phyloP scores from a whole-genome alignment of 2,888 invertebrate genomes.

The Rhamphomyia laevipes region DNA sequence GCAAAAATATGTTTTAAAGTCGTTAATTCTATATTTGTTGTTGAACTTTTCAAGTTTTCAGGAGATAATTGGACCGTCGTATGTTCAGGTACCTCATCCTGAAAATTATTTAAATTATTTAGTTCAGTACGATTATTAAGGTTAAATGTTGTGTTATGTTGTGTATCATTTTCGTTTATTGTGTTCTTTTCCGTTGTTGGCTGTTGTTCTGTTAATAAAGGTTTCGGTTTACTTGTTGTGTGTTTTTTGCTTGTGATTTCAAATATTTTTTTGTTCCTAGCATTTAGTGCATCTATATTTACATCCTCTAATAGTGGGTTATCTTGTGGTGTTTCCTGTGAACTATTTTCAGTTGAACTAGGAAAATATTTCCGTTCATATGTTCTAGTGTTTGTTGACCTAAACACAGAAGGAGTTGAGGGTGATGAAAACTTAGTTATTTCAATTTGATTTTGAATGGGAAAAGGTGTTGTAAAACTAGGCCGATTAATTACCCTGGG shows the following conservation, averaged over 20 bases:
- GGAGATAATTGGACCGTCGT: not conserved
- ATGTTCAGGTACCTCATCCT: slow-evolving; percentile 27
- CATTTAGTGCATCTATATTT: slow-evolving; percentile 41
- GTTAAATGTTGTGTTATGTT: not conserved
- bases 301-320: slow-evolving; percentile 34
- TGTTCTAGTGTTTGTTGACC: slow-evolving; percentile 29
- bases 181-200: not conserved
- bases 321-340: slow-evolving; percentile 21
- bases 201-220: slow-evolving; percentile 19
- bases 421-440: slow-evolving; percentile 22
- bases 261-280: slow-evolving; percentile 43
- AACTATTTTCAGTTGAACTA: slow-evolving; percentile 19
- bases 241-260: slow-evolving; percentile 38
- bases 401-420: slow-evolving; percentile 30
- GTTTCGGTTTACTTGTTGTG: slow-evolving; percentile 30
- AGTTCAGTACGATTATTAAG: slow-evolving; percentile 17
- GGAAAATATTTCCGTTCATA: slow-evolving; percentile 34
- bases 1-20: slow-evolving; percentile 13
- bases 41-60: slow-evolving; percentile 22
- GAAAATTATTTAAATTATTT: slow-evolving; percentile 33
- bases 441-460: slow-evolving; percentile 28
- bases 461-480: slow-evolving; percentile 27
- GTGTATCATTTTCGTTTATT: slow-evolving; percentile 18
- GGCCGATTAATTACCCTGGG: slow-evolving; percentile 29
- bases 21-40: slow-evolving; percentile 14